Conservation (phyloP, 1,140 invertebrate species). For the Drosophila kikkawai region DNA sequence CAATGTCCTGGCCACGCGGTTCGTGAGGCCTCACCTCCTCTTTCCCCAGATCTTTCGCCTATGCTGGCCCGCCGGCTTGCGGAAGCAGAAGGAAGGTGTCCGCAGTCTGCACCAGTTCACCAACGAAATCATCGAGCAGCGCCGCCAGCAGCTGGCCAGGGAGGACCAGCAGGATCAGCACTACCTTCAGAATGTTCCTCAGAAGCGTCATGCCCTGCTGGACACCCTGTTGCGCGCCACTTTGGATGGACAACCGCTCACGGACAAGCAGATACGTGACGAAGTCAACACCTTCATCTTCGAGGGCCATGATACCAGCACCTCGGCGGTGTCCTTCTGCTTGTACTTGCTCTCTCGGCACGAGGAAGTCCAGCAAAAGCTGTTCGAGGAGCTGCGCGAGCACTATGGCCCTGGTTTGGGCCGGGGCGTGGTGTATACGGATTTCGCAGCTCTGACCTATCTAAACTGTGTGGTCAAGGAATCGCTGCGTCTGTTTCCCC, state of each 20-base stretch:
- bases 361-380: constrained; percentile 87
- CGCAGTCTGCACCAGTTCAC: constrained; percentile 87
- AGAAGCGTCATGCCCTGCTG: constrained; percentile 89
- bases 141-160: constrained; percentile 70
- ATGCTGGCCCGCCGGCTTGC: constrained; percentile 62
- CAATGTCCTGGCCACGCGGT: constrained; percentile 53
- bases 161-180: not conserved
- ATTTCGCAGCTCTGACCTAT: constrained; percentile 87
- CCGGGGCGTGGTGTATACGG: constrained; percentile 80
- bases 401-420: constrained; percentile 85
- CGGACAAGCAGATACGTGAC: constrained; percentile 89
- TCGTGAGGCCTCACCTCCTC: constrained; percentile 81
- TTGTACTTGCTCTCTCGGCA: constrained; percentile 86
- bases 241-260: constrained; percentile 86
- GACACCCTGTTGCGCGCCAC: constrained; percentile 90
- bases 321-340: constrained; percentile 86
- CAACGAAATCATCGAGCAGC: constrained; percentile 86
- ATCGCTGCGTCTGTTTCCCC: constrained; percentile 87
- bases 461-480: constrained; percentile 88
- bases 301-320: constrained; percentile 90
- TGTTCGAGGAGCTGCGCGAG: constrained; percentile 87
- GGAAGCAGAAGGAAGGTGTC: constrained; percentile 61
- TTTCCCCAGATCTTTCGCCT: constrained; percentile 61
- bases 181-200: constrained; percentile 64
- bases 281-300: constrained; percentile 93